Evolutionary conservation across 2,888 invertebrate species (phyloP).

Genomic region (Hydroisotoma schaefferi): DNA sequence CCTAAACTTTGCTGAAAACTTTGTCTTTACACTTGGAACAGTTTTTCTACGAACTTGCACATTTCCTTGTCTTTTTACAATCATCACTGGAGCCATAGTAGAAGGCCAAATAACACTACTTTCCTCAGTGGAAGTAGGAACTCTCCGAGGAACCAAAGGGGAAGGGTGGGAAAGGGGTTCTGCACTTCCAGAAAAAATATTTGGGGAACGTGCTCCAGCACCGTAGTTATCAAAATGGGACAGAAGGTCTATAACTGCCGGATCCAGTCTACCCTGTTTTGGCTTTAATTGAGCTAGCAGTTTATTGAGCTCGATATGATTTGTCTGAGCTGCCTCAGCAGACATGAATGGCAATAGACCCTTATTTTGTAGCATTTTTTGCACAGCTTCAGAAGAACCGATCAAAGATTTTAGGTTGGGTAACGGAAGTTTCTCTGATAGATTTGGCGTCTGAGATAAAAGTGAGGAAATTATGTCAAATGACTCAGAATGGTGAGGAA

Average conservation of each 20-base stretch:
- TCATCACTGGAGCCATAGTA: background rate
- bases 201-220: background rate
- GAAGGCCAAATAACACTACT: constrained; percentile 24
- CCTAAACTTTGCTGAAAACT: constrained; percentile 43
- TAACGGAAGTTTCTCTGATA: background rate
- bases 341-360: constrained; percentile 16
- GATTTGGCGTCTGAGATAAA: background rate
- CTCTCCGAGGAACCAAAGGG: background rate
- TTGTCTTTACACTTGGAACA: constrained; percentile 3
- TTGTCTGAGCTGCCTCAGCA: constrained; percentile 15
- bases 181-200: background rate
- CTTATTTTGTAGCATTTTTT: constrained; percentile 24
- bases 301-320: constrained; percentile 32
- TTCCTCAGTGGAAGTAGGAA: constrained; percentile 29
- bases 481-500: background rate
- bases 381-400: constrained; percentile 27
- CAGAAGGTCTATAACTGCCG: constrained; percentile 37
- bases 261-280: constrained; percentile 38
- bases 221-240: background rate
- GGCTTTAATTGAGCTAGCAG: constrained; percentile 41
- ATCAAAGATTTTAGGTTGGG: constrained; percentile 23
- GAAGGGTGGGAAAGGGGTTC: background rate
- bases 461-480: background rate
- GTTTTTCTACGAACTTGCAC: constrained; percentile 9
- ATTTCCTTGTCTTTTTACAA: constrained; percentile 5